phyloP scores from a whole-genome alignment of 2,888 invertebrate genomes.

The Platycnemis pennipes region DNA sequence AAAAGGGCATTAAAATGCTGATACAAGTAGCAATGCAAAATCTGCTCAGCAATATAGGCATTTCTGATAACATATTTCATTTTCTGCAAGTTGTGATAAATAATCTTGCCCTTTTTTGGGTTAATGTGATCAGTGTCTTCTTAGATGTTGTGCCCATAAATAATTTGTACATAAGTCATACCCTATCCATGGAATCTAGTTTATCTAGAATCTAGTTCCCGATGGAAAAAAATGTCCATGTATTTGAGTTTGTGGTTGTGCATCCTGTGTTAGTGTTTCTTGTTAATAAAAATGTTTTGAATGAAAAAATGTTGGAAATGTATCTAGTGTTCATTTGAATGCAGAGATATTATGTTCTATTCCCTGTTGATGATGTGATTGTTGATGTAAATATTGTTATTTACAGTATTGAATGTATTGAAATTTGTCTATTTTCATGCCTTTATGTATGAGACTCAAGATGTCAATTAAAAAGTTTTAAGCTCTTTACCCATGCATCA shows the following conservation, averaged over 20 bases:
- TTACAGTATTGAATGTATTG: neutral
- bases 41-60: neutral
- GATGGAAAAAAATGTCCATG: neutral
- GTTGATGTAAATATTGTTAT: neutral
- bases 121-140: neutral
- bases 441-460: neutral
- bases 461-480: slow-evolving; percentile 29
- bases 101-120: neutral
- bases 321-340: neutral
- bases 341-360: neutral
- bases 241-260: neutral
- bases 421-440: neutral
- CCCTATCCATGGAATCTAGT: neutral
- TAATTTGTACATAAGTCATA: neutral
- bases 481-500: neutral
- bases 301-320: neutral
- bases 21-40: neutral
- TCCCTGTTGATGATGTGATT: neutral
- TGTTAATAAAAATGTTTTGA: neutral
- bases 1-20: neutral
- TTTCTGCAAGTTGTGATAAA: neutral
- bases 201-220: neutral
- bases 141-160: neutral
- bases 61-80: too few species aligned
- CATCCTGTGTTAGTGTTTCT: neutral